phyloP scores from a whole-genome alignment of 2,113 vertebrate species.

The Struthidea cinerea region DNA sequence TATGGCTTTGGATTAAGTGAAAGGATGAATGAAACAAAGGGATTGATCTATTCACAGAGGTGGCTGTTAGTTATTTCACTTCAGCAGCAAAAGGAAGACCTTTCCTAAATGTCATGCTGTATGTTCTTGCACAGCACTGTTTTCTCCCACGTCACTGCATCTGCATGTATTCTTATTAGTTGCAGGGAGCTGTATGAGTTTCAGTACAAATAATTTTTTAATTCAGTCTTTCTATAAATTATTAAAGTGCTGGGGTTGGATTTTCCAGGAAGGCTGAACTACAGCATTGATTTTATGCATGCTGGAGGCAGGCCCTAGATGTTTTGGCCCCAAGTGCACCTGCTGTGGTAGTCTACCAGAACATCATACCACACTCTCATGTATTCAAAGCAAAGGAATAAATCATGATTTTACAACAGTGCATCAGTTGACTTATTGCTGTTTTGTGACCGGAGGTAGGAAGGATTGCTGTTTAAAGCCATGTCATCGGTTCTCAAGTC shows the following conservation, averaged over 20 bases:
- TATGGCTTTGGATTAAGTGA: neutral
- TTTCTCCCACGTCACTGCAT: neutral
- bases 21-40: slow-evolving; percentile 28
- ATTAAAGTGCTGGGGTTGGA: neutral
- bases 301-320: slow-evolving; percentile 71
- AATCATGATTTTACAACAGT: slow-evolving; percentile 93
- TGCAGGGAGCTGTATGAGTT: neutral
- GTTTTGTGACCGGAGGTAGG: slow-evolving; percentile 87
- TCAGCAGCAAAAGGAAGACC: neutral
- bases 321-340: slow-evolving; percentile 77
- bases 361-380: slow-evolving; percentile 72
- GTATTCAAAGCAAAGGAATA: slow-evolving; percentile 90
- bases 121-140: neutral
- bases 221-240: neutral
- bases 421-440: slow-evolving; percentile 92
- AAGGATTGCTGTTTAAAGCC: slow-evolving; percentile 83
- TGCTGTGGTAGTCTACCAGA: slow-evolving; percentile 80
- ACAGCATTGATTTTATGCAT: slow-evolving; percentile 66
- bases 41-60: neutral
- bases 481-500: slow-evolving; percentile 80
- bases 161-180: slow-evolving; percentile 10
- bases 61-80: neutral
- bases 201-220: neutral
- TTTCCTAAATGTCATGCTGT: neutral
- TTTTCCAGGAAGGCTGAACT: neutral